A percentile compares a stretch with the other conserved stretches of the same genome.
These are phyloP conservation scores for Amiota communis DNA, from an alignment of 2,888 invertebrate species.

Conservation along the genomic window DNA sequence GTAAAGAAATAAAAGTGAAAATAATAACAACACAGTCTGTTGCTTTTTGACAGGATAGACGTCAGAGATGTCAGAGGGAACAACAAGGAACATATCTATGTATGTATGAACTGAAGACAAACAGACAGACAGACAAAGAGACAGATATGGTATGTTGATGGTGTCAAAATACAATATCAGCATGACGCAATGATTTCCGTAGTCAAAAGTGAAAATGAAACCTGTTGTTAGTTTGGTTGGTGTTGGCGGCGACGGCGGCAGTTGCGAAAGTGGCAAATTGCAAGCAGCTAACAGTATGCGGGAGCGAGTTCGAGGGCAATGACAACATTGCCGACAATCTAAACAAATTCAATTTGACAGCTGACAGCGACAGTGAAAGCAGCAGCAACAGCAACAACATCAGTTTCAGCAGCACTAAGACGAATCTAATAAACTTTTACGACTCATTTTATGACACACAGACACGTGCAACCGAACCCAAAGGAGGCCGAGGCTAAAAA, in stretches of 20 bases:
- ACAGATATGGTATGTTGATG: constrained; percentile 38
- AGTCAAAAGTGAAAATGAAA: constrained; percentile 59
- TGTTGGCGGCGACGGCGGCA: constrained; percentile 42
- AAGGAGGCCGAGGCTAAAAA: not conserved
- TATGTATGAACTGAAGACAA: constrained; percentile 6
- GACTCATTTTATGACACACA: constrained; percentile 71
- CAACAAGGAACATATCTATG: not conserved
- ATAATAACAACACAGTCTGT: constrained; percentile 40
- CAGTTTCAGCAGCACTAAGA: constrained; percentile 53
- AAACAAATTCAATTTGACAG: constrained; percentile 72
- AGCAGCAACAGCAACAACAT: constrained; percentile 44
- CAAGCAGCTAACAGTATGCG: not conserved
- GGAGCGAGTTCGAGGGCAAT: constrained; percentile 30
- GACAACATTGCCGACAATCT: constrained; percentile 57
- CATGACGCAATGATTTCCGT: constrained; percentile 71
- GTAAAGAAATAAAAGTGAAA: constrained; percentile 11
- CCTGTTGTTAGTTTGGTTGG: constrained; percentile 44
- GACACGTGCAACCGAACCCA: constrained; percentile 64
- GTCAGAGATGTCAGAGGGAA: not conserved
- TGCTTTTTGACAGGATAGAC: constrained; percentile 31
- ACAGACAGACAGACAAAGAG: constrained; percentile 26
- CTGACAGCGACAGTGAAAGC: constrained; percentile 56
- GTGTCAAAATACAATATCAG: constrained; percentile 71
- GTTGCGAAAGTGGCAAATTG: constrained; percentile 21
- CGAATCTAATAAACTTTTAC: constrained; percentile 72